These are phyloP conservation scores for Trachops cirrhosus DNA, from an alignment of 2,797 vertebrate species.

Conservation along the genomic window DNA sequence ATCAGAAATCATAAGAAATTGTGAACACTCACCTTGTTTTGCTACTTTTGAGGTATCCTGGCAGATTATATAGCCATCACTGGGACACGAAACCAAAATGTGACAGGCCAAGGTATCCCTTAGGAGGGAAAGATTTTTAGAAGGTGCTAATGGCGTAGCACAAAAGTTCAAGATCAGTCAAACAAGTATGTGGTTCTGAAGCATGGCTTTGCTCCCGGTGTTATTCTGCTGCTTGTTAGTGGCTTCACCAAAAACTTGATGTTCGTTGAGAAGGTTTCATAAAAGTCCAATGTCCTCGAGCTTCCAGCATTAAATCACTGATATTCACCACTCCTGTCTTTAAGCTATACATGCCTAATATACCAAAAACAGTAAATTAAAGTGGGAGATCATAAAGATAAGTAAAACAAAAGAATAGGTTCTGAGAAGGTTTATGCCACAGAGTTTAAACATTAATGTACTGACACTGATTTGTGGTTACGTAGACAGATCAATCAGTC, in stretches of 20 bases:
- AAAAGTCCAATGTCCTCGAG: not conserved
- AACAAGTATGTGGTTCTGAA: not conserved
- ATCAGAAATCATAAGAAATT: constrained; percentile 18
- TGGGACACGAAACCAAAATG: not conserved
- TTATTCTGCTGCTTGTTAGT: not conserved
- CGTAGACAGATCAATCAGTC: not conserved
- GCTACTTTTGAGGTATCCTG: not conserved
- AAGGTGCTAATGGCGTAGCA: not conserved
- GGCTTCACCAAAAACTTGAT: not conserved
- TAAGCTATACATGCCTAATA: not conserved
- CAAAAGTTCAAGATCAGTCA: not conserved
- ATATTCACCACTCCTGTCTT: not conserved
- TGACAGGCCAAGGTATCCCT: not conserved
- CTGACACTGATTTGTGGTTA: not conserved
- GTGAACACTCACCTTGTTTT: not conserved
- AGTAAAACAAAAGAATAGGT: not conserved
- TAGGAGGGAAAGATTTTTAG: not conserved
- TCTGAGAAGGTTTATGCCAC: not conserved
- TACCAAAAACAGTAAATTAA: not conserved
- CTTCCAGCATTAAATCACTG: not conserved
- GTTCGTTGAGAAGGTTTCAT: not conserved
- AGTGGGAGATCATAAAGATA: not conserved
- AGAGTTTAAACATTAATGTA: not conserved
- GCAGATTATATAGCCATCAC: not conserved
- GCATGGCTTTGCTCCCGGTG: not conserved